A percentile compares a stretch with the other conserved stretches of the same genome.
phyloP scores from a whole-genome alignment of 2,888 invertebrate species.

The Torymus auratus region DNA sequence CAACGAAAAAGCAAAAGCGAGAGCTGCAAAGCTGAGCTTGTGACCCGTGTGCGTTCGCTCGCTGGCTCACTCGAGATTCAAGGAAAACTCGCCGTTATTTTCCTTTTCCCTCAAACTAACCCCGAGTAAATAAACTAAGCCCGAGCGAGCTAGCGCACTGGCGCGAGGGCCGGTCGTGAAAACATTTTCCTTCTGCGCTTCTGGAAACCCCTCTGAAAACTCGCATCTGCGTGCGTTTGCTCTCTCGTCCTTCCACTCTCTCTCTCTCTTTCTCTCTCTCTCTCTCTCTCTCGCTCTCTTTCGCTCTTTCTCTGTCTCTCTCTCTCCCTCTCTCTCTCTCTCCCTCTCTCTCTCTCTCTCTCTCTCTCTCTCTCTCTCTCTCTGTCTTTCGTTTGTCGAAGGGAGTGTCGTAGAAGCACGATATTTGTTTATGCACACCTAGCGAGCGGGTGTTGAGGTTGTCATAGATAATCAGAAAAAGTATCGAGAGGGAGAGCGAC shows the following conservation, averaged over 20 bases:
- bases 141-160: constrained; percentile 3
- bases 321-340: not conserved
- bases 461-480: constrained; percentile 27
- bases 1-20: not conserved
- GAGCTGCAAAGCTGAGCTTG: constrained; percentile 39
- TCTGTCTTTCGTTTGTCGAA: constrained; percentile 30
- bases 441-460: constrained; percentile 1
- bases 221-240: constrained; percentile 3
- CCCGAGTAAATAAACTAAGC: constrained; percentile 56
- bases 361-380: not conserved
- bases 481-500: not conserved
- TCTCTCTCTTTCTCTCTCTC: not conserved
- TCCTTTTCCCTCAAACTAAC: constrained; percentile 51
- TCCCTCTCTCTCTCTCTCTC: not conserved
- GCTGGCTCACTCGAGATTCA: constrained; percentile 37
- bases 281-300: not conserved
- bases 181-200: constrained; percentile 56
- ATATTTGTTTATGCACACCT: constrained; percentile 11
- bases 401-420: constrained; percentile 1
- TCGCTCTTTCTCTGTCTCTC: constrained; percentile 20
- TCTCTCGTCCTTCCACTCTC: not conserved
- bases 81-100: constrained; percentile 52
- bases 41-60: too few species aligned
- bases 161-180: constrained; percentile 39
- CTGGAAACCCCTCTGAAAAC: constrained; percentile 40